phyloP scores from a whole-genome alignment of 2,797 vertebrate genomes.

The Argentina silus region DNA sequence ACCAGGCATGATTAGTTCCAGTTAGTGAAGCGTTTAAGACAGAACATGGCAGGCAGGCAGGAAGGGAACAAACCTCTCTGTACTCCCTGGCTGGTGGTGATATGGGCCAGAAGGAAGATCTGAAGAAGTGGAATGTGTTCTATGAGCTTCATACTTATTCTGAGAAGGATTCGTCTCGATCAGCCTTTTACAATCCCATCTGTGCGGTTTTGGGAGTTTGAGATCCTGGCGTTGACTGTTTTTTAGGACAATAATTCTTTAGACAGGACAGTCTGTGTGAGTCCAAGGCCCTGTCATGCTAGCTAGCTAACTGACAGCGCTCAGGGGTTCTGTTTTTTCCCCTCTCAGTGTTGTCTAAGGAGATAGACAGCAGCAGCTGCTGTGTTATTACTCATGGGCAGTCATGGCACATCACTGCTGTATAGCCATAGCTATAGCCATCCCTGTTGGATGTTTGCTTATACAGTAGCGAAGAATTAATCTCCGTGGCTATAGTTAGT shows the following conservation, averaged over 20 bases:
- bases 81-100: slow-evolving; percentile 75
- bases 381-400: slow-evolving; percentile 39
- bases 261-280: slow-evolving; percentile 51
- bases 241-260: slow-evolving; percentile 55
- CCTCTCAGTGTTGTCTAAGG: slow-evolving; percentile 57
- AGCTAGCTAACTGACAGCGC: slow-evolving; percentile 40
- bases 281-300: slow-evolving; percentile 56
- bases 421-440: slow-evolving; percentile 25
- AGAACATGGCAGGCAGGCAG: slow-evolving; percentile 3
- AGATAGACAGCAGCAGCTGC: slow-evolving; percentile 92
- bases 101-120: slow-evolving; percentile 74
- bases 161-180: slow-evolving; percentile 58
- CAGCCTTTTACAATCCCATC: slow-evolving; percentile 49
- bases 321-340: slow-evolving; percentile 45
- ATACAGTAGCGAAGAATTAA: no score
- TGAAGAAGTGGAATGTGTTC: slow-evolving; percentile 79
- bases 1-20: slow-evolving; percentile 19
- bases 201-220: not conserved
- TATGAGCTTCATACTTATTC: slow-evolving; percentile 83
- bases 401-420: slow-evolving; percentile 5
- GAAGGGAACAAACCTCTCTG: slow-evolving; percentile 77
- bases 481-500: no score
- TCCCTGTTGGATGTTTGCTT: no score
- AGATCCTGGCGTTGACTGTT: not conserved
- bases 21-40: not conserved